Evolutionary conservation across 2,888 invertebrate genomes (phyloP).

Genomic region (Alloplasta piceator): DNA sequence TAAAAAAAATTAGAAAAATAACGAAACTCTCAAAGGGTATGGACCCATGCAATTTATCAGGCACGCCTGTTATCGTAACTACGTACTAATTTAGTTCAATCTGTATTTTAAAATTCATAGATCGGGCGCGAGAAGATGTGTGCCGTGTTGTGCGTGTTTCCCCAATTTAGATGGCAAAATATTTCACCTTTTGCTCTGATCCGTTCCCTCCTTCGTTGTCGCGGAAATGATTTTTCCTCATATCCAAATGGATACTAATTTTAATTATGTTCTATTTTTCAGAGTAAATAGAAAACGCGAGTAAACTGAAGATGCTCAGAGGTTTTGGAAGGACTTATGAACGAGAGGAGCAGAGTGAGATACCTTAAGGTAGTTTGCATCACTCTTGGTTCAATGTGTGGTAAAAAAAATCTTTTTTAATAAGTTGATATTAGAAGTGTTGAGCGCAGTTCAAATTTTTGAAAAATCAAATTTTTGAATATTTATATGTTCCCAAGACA

Average conservation of each 20-base stretch:
- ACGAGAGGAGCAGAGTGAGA: constrained; percentile 33
- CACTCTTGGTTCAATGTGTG: no score
- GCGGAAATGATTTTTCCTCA: background rate
- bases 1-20: constrained; percentile 53
- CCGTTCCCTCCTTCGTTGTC: constrained; percentile 5
- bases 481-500: no score
- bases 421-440: no score
- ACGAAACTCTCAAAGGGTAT: constrained; percentile 57
- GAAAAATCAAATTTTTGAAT: no score
- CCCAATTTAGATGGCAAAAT: constrained; percentile 39
- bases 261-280: constrained; percentile 5
- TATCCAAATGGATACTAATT: constrained; percentile 5
- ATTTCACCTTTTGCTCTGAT: background rate
- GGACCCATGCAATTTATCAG: constrained; percentile 61
- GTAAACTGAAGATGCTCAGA: background rate
- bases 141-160: constrained; percentile 75
- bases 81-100: constrained; percentile 50
- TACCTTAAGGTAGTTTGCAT: background rate
- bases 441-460: no score
- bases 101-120: constrained; percentile 34
- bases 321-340: constrained; percentile 35
- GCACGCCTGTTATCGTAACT: constrained; percentile 57
- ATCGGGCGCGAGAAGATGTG: constrained; percentile 66
- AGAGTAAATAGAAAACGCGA: constrained; percentile 3
- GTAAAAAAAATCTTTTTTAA: no score